Evolutionary conservation across 2,888 invertebrate genomes (phyloP), one percentile per base, ranked within the genome.

Genomic region (Ryuthela nishihirai): DNA sequence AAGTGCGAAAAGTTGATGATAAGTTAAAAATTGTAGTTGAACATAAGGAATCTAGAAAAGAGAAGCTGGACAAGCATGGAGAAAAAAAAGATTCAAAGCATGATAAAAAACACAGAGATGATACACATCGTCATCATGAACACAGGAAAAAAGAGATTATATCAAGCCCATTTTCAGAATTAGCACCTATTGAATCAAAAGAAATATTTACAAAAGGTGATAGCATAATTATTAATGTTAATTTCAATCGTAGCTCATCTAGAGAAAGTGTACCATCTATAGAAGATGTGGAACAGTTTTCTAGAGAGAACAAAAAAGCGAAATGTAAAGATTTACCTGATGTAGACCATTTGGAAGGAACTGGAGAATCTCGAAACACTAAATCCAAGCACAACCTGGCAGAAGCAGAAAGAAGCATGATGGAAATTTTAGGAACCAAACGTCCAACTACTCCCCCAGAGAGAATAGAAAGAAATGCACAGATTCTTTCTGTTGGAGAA

Each of bases 201-300:
- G 91, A 91, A 76, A 89, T 93, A 3, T 92, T 90, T 73, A 89
- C 92, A 0, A 90, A 91, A 10, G 92, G 92, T 3, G 89, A 92
- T 75, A 92, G 91, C 73, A 92, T 93, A 69, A 81, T 93, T 64
- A 91, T 93, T 10, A 91, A 90, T 75, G 89, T 93, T 17, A 91
- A 89, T 74, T 93, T 92, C 32, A 66, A 66, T 43, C 52, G 62
- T 12, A 45, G 59, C 5, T 44, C 53, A 32, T 44, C 50, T 1
- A 62, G 59, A 52, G 48, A 58, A 24, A 23, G n/a, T 21, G 18
- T 20, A n/a, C 6, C 24, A 21, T 3, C 39, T 32, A 45, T 48
- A 10, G 42, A 29, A 24, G 12, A 23, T n/a, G n/a, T 35, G 1
- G 49, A 54, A 9, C 49, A 54, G 6, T 25, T 43, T 25, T 42